Evolutionary conservation across 2,113 vertebrate species (phyloP).

Genomic region (Carassius carassius): DNA sequence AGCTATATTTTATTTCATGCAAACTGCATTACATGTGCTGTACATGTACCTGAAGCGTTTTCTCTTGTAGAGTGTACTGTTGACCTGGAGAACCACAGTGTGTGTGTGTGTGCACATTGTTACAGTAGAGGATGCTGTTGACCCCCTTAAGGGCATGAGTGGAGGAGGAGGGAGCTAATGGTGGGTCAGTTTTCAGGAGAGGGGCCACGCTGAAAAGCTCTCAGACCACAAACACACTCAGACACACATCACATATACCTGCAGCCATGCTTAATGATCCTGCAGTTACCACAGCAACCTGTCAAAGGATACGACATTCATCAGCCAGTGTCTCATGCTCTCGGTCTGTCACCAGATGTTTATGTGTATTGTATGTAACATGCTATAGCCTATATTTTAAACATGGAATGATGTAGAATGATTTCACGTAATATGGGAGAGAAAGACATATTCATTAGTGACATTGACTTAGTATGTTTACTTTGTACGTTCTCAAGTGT

Average conservation of each 20-base stretch:
- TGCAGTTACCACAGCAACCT: constrained; percentile 68
- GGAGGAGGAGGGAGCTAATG: constrained; percentile 46
- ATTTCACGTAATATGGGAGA: background rate
- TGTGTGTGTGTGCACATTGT: background rate
- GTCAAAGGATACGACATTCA: constrained; percentile 44
- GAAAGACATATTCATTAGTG: background rate
- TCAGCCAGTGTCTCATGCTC: background rate
- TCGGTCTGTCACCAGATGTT: background rate
- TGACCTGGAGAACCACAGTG: background rate
- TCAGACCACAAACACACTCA: constrained; percentile 31
- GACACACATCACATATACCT: constrained; percentile 6
- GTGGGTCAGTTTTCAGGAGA: constrained; percentile 44
- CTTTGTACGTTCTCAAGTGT: no score
- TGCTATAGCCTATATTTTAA: background rate
- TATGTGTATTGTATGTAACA: background rate
- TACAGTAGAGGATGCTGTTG: constrained; percentile 34
- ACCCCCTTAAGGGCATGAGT: constrained; percentile 16
- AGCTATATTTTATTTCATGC: background rate
- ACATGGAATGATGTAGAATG: background rate
- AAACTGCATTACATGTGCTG: background rate
- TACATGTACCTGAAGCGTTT: background rate
- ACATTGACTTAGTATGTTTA: no score
- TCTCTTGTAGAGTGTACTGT: background rate
- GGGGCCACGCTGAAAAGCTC: constrained; percentile 41
- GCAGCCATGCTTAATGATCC: constrained; percentile 56